A percentile compares a stretch with the other conserved stretches of the same genome.
phyloP scores from a whole-genome alignment of 2,888 invertebrate genomes.

The Agapetus fuscipes region DNA sequence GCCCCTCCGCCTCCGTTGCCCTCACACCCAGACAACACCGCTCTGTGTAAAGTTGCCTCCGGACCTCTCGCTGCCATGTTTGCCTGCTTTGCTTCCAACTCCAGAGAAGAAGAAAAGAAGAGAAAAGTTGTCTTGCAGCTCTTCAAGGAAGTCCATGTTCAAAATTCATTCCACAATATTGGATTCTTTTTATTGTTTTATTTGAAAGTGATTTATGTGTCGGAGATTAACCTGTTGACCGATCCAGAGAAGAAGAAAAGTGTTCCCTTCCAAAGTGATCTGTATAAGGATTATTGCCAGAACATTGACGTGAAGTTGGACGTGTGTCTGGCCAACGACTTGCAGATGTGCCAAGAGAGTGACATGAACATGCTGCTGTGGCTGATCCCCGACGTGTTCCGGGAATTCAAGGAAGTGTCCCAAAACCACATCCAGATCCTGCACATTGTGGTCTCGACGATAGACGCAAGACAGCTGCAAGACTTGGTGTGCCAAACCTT shows the following conservation, averaged over 20 bases:
- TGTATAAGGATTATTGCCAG: constrained; percentile 85
- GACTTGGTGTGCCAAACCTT: constrained; percentile 84
- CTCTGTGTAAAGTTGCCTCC: constrained; percentile 59
- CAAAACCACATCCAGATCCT: constrained; percentile 82
- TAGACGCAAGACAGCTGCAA: constrained; percentile 85
- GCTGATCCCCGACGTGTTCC: constrained; percentile 87
- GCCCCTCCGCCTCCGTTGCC: constrained; percentile 40
- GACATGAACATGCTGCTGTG: constrained; percentile 84
- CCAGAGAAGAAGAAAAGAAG: constrained; percentile 60
- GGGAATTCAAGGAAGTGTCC: constrained; percentile 78
- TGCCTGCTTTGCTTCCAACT: constrained; percentile 64
- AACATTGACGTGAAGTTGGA: constrained; percentile 66
- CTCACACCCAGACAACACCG: constrained; percentile 40
- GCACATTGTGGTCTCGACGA: constrained; percentile 79
- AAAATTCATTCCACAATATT: constrained; percentile 55
- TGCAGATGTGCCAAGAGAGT: constrained; percentile 80
- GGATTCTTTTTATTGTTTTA: constrained; percentile 87
- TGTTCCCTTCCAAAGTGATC: constrained; percentile 67
- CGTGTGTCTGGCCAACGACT: constrained; percentile 67
- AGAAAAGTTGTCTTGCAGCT: constrained; percentile 71
- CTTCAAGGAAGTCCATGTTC: constrained; percentile 67
- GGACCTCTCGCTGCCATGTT: constrained; percentile 83
- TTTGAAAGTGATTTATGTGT: constrained; percentile 64
- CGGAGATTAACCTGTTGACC: constrained; percentile 37
- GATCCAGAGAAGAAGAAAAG: constrained; percentile 46